A percentile compares a stretch with the other conserved stretches of the same genome.
Evolutionary conservation across 2,888 invertebrate species (phyloP).

Genomic region (Falcaria lacertinaria): DNA sequence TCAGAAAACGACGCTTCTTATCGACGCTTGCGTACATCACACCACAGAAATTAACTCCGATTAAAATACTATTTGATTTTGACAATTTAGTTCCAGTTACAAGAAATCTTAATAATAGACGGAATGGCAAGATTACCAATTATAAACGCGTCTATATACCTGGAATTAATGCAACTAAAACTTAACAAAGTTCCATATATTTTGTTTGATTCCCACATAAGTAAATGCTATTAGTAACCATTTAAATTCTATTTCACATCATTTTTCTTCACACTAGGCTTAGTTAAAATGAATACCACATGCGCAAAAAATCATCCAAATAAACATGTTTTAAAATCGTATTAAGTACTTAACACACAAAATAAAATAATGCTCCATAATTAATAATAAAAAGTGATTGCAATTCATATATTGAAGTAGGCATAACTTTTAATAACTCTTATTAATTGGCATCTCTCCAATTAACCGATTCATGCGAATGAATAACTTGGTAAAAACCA

Average conservation of each 20-base stretch:
- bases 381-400: too few species aligned
- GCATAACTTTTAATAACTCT: too few species aligned
- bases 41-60: constrained; percentile 15
- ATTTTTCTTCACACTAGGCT: too few species aligned
- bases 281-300: not conserved
- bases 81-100: constrained; percentile 9
- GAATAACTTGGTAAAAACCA: too few species aligned
- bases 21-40: constrained; percentile 43
- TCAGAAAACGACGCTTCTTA: constrained; percentile 28
- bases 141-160: not conserved
- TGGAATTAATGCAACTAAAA: not conserved
- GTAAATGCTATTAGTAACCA: not conserved
- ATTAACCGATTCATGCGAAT: too few species aligned
- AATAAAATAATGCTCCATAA: too few species aligned
- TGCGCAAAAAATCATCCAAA: not conserved
- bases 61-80: constrained; percentile 24
- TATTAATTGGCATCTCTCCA: too few species aligned
- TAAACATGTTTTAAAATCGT: not conserved
- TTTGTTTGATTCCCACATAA: not conserved
- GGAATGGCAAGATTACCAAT: constrained; percentile 6
- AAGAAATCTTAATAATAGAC: constrained; percentile 8
- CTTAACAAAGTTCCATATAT: not conserved
- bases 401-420: too few species aligned
- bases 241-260: too few species aligned
- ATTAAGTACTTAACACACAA: too few species aligned